Evolutionary conservation across 2,113 vertebrate genomes (phyloP).

Genomic region (Misgurnus mizolepis): DNA sequence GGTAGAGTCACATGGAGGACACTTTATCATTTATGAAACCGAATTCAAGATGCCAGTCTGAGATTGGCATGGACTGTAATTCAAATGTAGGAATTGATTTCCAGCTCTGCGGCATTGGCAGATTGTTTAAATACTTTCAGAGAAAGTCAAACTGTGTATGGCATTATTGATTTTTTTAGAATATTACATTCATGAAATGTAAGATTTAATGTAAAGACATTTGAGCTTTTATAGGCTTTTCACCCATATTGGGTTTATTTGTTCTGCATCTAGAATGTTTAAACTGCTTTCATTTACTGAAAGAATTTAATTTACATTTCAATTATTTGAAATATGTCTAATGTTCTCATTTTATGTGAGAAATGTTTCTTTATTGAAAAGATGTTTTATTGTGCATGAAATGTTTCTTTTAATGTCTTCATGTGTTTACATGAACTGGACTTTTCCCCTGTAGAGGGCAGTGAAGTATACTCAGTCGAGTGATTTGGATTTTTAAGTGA

Average conservation of each 20-base stretch:
- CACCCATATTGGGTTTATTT: slow-evolving; percentile 13
- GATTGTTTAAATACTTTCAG: slow-evolving; percentile 37
- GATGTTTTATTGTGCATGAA: background rate
- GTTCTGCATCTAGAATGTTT: slow-evolving; percentile 6
- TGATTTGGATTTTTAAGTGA: background rate
- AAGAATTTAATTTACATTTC: slow-evolving; percentile 4
- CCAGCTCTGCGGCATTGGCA: slow-evolving; percentile 10
- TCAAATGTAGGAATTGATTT: slow-evolving; percentile 28
- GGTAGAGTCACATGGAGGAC: slow-evolving; percentile 9
- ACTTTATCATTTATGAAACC: slow-evolving; percentile 9
- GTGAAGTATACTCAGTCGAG: background rate
- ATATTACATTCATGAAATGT: background rate
- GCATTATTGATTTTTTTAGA: background rate
- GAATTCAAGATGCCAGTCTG: slow-evolving; percentile 22
- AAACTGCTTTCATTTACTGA: slow-evolving; percentile 14
- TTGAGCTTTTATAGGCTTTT: background rate
- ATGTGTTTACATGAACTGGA: background rate
- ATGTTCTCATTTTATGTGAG: slow-evolving; percentile 10
- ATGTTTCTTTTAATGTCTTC: background rate
- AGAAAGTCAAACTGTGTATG: slow-evolving; percentile 29
- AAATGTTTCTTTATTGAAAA: background rate
- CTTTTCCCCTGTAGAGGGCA: background rate
- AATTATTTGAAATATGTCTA: background rate
- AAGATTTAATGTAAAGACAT: background rate
- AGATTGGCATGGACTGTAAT: slow-evolving; percentile 29